Percentiles rank a stretch among this genome's conserved stretches.
Evolutionary conservation across 2,888 invertebrate species (phyloP).

Genomic region (Aporophyla lueneburgensis): DNA sequence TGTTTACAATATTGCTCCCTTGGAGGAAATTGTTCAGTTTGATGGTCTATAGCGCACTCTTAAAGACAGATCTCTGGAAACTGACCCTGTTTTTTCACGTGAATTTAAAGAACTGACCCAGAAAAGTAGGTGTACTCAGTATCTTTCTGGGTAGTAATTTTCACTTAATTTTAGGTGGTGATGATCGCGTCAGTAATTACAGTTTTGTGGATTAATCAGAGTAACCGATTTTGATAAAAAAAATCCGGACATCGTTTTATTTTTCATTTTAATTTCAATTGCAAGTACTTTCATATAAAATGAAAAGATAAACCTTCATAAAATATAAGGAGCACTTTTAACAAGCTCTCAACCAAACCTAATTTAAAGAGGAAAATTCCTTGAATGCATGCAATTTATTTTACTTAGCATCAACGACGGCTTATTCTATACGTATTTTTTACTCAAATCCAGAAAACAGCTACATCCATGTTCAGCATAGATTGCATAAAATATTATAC

Average conservation of each 20-base stretch:
- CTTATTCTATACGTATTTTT: not conserved
- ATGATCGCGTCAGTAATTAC: not conserved
- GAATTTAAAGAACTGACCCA: not conserved
- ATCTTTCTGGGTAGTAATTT: not conserved
- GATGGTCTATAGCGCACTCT: no score
- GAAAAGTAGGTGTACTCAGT: not conserved
- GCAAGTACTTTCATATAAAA: not conserved
- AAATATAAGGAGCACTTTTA: not conserved
- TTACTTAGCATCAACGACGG: not conserved
- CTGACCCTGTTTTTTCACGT: not conserved
- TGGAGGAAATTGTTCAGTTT: no score
- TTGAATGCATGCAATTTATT: not conserved
- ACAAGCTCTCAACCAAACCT: constrained; percentile 2
- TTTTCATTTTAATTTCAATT: not conserved
- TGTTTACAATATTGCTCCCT: no score
- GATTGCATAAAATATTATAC: not conserved
- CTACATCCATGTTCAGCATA: not conserved
- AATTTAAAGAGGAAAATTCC: not conserved
- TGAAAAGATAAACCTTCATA: not conserved
- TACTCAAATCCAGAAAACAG: not conserved
- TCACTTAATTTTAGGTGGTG: not conserved
- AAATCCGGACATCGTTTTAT: not conserved
- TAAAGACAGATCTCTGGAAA: no score
- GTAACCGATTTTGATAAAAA: not conserved
- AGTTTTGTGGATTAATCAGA: not conserved